These are phyloP conservation scores for Cyanoliseus patagonus DNA, from an alignment of 2,113 vertebrate species.

Conservation along the genomic window DNA sequence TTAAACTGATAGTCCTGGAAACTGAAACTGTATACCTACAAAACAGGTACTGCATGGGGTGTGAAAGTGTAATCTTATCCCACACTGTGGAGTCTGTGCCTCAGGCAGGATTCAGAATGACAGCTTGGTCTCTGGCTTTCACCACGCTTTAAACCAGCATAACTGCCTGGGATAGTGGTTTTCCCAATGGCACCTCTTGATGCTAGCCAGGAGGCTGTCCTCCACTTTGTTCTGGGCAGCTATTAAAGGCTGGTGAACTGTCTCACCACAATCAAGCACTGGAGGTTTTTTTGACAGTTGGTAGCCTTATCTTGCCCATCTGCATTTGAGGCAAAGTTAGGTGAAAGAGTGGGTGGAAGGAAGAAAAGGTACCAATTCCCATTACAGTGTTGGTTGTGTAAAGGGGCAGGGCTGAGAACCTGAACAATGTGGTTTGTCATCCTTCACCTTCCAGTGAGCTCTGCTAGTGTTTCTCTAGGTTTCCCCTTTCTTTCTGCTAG, in stretches of 20 bases:
- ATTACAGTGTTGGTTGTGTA: neutral
- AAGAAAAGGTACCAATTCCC: neutral
- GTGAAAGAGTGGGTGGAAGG: neutral
- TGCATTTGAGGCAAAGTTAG: neutral
- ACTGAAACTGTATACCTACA: constrained; percentile 28
- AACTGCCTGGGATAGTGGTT: neutral
- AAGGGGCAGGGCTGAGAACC: neutral
- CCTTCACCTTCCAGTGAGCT: neutral
- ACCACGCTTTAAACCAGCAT: neutral
- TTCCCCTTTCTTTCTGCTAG: neutral
- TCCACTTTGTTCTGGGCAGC: neutral
- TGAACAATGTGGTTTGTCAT: neutral
- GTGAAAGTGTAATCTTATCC: constrained; percentile 38
- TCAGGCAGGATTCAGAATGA: neutral
- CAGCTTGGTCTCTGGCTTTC: neutral
- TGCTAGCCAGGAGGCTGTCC: neutral
- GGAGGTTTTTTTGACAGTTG: neutral
- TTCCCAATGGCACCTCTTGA: neutral
- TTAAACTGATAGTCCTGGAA: constrained; percentile 14
- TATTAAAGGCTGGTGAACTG: neutral
- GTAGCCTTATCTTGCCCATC: neutral
- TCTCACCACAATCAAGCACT: neutral
- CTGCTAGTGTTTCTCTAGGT: neutral
- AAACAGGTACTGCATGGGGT: constrained; percentile 36
- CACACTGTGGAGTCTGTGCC: neutral